These are phyloP conservation scores for Eclectus roratus DNA, from an alignment of 2,113 vertebrate genomes.

Conservation along the genomic window DNA sequence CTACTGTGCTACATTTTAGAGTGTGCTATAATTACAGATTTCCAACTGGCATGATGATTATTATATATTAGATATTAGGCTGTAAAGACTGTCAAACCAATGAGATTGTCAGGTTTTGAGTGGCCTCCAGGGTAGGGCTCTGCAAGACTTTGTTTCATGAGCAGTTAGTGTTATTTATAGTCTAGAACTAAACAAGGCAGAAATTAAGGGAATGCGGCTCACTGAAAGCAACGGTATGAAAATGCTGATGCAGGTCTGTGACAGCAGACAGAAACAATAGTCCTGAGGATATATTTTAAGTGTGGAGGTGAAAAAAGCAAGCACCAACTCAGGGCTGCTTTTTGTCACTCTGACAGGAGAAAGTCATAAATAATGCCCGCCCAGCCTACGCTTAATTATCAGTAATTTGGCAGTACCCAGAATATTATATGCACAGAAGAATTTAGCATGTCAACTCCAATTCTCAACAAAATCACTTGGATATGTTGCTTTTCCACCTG, in stretches of 20 bases:
- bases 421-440: neutral
- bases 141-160: neutral
- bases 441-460: neutral
- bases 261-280: slow-evolving; percentile 34
- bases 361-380: neutral
- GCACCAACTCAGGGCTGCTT: slow-evolving; percentile 36
- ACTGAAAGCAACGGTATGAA: slow-evolving; percentile 44
- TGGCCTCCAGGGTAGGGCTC: slow-evolving; percentile 17
- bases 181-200: slow-evolving; percentile 52
- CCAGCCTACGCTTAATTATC: neutral
- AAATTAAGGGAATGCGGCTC: slow-evolving; percentile 60
- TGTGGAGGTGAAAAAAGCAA: slow-evolving; percentile 3
- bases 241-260: slow-evolving; percentile 30
- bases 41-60: slow-evolving; percentile 64
- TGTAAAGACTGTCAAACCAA: slow-evolving; percentile 40
- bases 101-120: slow-evolving; percentile 27
- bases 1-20: slow-evolving; percentile 34
- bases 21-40: slow-evolving; percentile 65
- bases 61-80: slow-evolving; percentile 25
- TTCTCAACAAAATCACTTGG: neutral
- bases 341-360: slow-evolving; percentile 45
- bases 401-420: slow-evolving; percentile 8
- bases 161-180: slow-evolving; percentile 60
- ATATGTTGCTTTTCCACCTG: slow-evolving; percentile 26
- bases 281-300: slow-evolving; percentile 11